phyloP scores from a whole-genome alignment of 2,888 invertebrate genomes.

The Aporophyla lueneburgensis region DNA sequence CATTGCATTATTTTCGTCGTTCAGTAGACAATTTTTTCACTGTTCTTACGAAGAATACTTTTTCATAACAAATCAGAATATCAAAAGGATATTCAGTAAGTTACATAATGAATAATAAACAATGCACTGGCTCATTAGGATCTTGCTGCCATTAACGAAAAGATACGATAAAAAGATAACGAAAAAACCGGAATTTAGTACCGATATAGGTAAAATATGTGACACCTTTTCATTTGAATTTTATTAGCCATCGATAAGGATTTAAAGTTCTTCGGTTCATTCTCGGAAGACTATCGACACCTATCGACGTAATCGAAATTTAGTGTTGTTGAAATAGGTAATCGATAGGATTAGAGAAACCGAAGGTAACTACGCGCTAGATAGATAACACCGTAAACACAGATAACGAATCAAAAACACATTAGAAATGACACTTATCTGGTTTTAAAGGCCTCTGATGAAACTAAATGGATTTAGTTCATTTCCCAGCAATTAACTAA shows the following conservation, averaged over 20 bases:
- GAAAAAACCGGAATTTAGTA: conserved; percentile 9
- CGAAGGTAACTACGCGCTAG: conserved; percentile 20
- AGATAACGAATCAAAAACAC: conserved; percentile 45
- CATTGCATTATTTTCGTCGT: too few relatives aligned
- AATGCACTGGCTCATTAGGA: neutral
- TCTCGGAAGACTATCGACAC: conserved; percentile 57
- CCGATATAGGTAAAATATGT: neutral
- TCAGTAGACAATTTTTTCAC: too few relatives aligned
- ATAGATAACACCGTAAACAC: conserved; percentile 47
- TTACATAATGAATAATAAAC: conserved; percentile 16
- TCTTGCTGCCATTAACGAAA: conserved; percentile 1
- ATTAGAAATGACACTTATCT: conserved; percentile 41
- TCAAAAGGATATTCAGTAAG: neutral
- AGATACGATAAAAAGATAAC: conserved; percentile 14
- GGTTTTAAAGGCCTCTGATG: neutral
- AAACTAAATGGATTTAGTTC: neutral
- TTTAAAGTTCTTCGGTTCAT: conserved; percentile 36
- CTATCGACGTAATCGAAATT: conserved; percentile 37
- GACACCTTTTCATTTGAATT: conserved; percentile 52
- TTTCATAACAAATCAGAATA: neutral
- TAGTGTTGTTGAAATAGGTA: conserved; percentile 43
- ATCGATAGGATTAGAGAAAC: conserved; percentile 41
- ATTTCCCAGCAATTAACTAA: conserved; percentile 32
- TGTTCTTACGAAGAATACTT: neutral
- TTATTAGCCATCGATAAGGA: conserved; percentile 50